Percentiles rank a stretch among this genome's conserved stretches.
Conservation (phyloP, 2,888 invertebrate genomes). For the Idaea biselata region DNA sequence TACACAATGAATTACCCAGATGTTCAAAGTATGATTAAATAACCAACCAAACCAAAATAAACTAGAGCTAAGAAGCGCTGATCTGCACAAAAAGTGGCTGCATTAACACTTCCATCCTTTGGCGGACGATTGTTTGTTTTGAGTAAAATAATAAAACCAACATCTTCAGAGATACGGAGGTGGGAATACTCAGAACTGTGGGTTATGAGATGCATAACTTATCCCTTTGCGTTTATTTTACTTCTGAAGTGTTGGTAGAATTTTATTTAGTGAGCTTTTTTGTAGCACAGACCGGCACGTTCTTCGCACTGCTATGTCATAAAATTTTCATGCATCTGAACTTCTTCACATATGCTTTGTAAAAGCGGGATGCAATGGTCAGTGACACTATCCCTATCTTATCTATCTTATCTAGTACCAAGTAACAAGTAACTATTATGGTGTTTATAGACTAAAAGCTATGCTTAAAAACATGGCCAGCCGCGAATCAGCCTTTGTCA, state of each 20-base stretch:
- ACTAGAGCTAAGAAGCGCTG: background rate
- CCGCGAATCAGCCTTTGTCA: too few relatives aligned
- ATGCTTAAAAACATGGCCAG: too few relatives aligned
- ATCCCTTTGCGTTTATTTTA: constrained; percentile 14
- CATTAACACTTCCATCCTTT: background rate
- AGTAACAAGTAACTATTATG: too few relatives aligned
- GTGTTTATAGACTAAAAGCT: too few relatives aligned
- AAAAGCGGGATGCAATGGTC: too few relatives aligned
- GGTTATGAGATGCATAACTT: constrained; percentile 19
- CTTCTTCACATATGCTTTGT: too few relatives aligned
- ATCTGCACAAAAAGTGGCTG: background rate
- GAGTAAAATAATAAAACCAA: constrained; percentile 10
- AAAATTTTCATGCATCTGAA: background rate
- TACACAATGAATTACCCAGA: background rate
- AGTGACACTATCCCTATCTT: too few relatives aligned
- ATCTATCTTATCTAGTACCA: too few relatives aligned
- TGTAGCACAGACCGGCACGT: background rate
- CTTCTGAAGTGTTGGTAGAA: background rate
- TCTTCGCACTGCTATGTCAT: background rate
- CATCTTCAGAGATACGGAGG: constrained; percentile 14
- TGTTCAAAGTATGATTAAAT: background rate
- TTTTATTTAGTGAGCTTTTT: background rate
- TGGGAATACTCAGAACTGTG: constrained; percentile 22
- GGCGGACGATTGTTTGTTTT: background rate
- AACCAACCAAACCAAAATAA: background rate